Evolutionary conservation across 2,888 invertebrate species (phyloP).

Genomic region (Chloroclystis v-ata): DNA sequence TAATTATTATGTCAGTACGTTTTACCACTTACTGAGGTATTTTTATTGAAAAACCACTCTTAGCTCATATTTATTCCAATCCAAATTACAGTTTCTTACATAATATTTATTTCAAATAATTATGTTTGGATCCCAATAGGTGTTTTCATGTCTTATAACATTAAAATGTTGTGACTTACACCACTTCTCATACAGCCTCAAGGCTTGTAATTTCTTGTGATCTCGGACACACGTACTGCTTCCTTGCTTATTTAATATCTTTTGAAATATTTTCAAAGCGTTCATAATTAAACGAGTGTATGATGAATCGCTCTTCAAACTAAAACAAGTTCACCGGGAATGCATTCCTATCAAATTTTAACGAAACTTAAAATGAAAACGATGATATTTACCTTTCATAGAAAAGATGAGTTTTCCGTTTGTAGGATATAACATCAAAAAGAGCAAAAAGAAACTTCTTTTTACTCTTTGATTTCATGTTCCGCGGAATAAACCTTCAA

Average conservation of each 20-base stretch:
- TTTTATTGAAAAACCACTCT: too few relatives aligned
- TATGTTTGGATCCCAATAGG: too few relatives aligned
- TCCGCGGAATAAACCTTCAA: constrained; percentile 7
- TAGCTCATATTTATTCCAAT: too few relatives aligned
- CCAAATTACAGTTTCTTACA: too few relatives aligned
- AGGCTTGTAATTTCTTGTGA: constrained; percentile 60
- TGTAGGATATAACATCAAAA: background rate
- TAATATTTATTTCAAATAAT: too few relatives aligned
- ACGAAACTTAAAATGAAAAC: too few relatives aligned
- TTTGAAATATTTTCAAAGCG: constrained; percentile 15
- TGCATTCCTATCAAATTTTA: too few relatives aligned
- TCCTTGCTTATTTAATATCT: constrained; percentile 46
- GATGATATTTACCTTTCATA: too few relatives aligned
- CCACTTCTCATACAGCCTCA: constrained; percentile 37
- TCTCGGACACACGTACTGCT: constrained; percentile 47
- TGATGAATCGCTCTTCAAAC: background rate
- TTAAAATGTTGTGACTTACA: constrained; percentile 28
- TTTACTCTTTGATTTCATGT: constrained; percentile 5
- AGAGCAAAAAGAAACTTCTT: background rate
- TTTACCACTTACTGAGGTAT: too few relatives aligned
- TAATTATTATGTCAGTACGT: too few relatives aligned
- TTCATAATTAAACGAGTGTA: background rate
- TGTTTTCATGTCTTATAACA: too few relatives aligned
- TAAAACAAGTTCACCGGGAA: too few relatives aligned
- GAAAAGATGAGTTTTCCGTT: background rate